Base-by-base conservation (phyloP, 2,888 invertebrate genomes). In the Eudasyphora cyanicolor region DNA sequence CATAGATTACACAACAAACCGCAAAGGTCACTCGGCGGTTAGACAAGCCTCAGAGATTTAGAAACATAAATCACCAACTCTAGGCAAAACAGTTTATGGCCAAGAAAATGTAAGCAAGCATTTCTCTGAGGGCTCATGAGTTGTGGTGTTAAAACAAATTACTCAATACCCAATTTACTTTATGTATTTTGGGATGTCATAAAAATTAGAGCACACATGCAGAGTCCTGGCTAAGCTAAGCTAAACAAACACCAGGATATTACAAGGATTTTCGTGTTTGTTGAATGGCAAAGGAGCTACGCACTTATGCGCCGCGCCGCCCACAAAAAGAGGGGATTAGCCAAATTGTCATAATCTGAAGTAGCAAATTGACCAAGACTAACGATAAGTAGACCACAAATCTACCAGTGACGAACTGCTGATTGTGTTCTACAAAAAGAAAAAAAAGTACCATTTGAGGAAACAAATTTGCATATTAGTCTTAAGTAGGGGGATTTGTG, bases 161-260 rank as follows among this genome's bases (percentile, higher is more conserved):
- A 54, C 32, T n/a, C n/a, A n/a, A 32, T 32, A 45, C 19, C 38
- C 69, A 76, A 60, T 71, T 76, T 35, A 3, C 38, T 17, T 76
- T 76, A 38, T 57, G 49, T 62, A 10, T 42, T 70, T 42, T 35
- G 17, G 54, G 73, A 79, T 76, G 70, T 82, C 86, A 85, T 86
- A 79, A 87, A 82, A 90, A 88, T 88, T 91, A 90, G 90, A 87
- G 86, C 87, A 87, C 85, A 87, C 70, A 88, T 86, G 88, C 87
- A 85, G 86, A 60, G 79, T 70, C 67, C 38, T 27, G 42, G 45
- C 45, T n/a, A n/a, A n/a, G 45, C 57, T 14, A n/a, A 79, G 84
- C 76, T 49, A 42, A n/a, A n/a, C n/a, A n/a, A n/a, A 38, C 57
- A 79, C 64, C 38, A 64, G 57, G n/a, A 57, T 64, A 69, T 49